These are phyloP conservation scores for Cyphomyrmex costatus DNA, from an alignment of 1,140 invertebrate genomes.

Conservation along the genomic window DNA sequence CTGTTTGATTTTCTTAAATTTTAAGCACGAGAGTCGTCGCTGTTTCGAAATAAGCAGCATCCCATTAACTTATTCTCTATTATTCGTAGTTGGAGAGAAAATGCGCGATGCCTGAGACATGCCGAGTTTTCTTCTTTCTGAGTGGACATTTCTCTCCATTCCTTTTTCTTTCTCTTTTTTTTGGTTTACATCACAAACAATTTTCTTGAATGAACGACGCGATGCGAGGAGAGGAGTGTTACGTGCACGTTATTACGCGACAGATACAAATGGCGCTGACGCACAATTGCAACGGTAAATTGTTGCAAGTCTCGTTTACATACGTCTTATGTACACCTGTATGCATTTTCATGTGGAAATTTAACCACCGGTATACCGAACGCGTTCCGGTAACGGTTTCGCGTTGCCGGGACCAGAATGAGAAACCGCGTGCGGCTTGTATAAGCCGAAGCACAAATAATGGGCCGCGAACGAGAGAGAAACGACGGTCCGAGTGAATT, in stretches of 20 bases:
- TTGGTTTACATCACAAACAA: slow-evolving; percentile 20
- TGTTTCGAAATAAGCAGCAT: slow-evolving; percentile 1
- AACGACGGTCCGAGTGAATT: slow-evolving; percentile 50
- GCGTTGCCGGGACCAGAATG: slow-evolving; percentile 10
- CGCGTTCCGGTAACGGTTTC: slow-evolving; percentile 29
- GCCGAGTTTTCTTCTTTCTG: neutral
- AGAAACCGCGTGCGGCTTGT: slow-evolving; percentile 19
- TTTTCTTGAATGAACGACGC: slow-evolving; percentile 43
- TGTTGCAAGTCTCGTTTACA: slow-evolving; percentile 53
- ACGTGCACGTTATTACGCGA: slow-evolving; percentile 42
- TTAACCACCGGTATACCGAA: slow-evolving; percentile 35
- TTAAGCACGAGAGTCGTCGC: neutral
- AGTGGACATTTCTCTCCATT: slow-evolving; percentile 1
- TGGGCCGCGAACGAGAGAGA: slow-evolving; percentile 36
- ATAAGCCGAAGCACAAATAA: slow-evolving; percentile 53
- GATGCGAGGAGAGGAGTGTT: slow-evolving; percentile 13
- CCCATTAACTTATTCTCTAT: slow-evolving; percentile 2
- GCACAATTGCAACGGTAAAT: slow-evolving; percentile 25
- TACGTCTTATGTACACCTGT: slow-evolving; percentile 38
- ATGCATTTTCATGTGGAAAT: slow-evolving; percentile 46
- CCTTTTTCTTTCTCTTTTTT: neutral
- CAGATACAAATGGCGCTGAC: slow-evolving; percentile 65
- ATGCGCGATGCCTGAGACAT: neutral
- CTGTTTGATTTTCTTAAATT: neutral
- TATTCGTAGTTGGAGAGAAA: neutral